phyloP scores from a whole-genome alignment of 2,888 invertebrate species.

The Chymomyza amoena region DNA sequence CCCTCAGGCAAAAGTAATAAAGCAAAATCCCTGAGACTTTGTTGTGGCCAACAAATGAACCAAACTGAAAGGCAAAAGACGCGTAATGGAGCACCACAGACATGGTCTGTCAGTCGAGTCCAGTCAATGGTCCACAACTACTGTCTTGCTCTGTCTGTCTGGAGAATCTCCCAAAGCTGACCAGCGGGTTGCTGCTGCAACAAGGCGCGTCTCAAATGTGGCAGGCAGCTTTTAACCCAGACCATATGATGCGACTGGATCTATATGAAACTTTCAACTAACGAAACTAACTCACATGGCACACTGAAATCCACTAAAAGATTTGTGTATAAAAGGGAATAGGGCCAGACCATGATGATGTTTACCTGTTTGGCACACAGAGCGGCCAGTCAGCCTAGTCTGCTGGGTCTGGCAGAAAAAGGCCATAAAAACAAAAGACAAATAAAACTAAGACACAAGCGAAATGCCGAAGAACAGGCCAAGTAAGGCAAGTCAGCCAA shows the following conservation, averaged over 20 bases:
- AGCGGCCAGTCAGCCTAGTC: background rate
- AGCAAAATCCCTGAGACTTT: slow-evolving; percentile 1
- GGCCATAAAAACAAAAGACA: slow-evolving; percentile 67
- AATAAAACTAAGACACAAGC: slow-evolving; percentile 51
- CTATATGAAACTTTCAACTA: background rate
- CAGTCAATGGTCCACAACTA: slow-evolving; percentile 8
- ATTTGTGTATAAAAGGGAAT: background rate
- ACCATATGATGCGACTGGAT: slow-evolving; percentile 39
- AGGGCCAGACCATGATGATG: slow-evolving; percentile 27
- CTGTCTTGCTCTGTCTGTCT: no score
- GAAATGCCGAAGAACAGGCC: slow-evolving; percentile 11
- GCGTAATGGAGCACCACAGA: slow-evolving; percentile 39
- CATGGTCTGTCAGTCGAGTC: background rate
- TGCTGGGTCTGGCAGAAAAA: slow-evolving; percentile 46
- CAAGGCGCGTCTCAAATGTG: background rate
- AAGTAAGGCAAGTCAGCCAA: slow-evolving; percentile 9
- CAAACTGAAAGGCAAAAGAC: slow-evolving; percentile 28
- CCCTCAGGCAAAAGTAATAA: slow-evolving; percentile 30
- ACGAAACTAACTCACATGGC: background rate
- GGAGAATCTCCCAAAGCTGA: background rate
- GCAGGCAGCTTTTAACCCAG: slow-evolving; percentile 1
- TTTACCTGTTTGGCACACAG: slow-evolving; percentile 48
- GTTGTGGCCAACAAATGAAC: slow-evolving; percentile 3
- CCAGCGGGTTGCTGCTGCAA: background rate
- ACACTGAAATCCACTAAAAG: background rate